Evolutionary conservation across 2,888 invertebrate genomes (phyloP), one percentile per base, ranked within the genome.

Genomic region (Barypeithes pellucidus): DNA sequence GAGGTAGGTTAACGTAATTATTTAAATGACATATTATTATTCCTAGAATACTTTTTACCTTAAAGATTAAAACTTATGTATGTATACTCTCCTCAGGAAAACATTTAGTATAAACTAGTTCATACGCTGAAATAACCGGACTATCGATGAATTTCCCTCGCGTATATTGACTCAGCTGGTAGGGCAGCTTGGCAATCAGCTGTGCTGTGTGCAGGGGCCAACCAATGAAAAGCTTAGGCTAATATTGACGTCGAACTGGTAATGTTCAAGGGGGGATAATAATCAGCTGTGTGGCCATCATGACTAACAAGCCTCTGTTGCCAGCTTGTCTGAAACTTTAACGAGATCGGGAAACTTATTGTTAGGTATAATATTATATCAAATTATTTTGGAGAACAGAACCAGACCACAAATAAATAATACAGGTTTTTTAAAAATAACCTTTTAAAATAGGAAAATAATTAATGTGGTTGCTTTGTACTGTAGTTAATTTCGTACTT

Each of bases 231-330:
- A 68, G 71, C 75, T 63, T 43, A 47, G 65, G 24, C 14, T 45
- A 43, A 63, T 76, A 75, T 78, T 76, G 79, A 80, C 81, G 82
- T 81, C 81, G 80, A 43, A 50, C n/a, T 24, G 39, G 7, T 9
- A 59, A 54, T 33, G 43, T 24, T 45, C 22, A 63, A 67, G 73
- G 67, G 78, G 77, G 78, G 78, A 70, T 77, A 77, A 79, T 75
- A 77, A 80, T 81, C 82, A 82, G 82, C 82, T 82, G 82, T 81
- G 79, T 63, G 50, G 69, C 60, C 47, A 45, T 63, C 47, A 45
- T 63, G 63, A 36, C n/a, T 18, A 8, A 12, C 16, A 16, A 61
- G n/a, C 12, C 47, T 29, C 16, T 18, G 62, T 63, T 63, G 62
- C 62, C 62, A 63, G 45, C 47, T 63, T 45, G 47, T 33, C 11